Evolutionary conservation across 1,140 invertebrate species (phyloP), one percentile per base, ranked within the genome.

Genomic region (Caerostris darwini): DNA sequence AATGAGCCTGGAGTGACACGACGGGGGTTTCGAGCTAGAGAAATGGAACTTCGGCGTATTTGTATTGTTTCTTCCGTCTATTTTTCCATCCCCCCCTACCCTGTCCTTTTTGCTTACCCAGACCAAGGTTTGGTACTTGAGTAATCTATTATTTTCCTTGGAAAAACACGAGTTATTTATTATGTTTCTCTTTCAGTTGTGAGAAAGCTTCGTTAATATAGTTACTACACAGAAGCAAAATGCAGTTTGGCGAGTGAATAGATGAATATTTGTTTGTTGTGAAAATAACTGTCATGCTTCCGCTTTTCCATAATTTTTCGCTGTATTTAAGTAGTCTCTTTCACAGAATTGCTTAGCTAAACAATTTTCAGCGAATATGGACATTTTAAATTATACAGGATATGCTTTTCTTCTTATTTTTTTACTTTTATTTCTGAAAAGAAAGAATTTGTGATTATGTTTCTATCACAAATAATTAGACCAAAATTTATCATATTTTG

Each of bases 21-120:
- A 64, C 57, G 58, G 90, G 81, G 90, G 77, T 90, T 58, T 61
- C 4, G 34, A 56, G 14, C 8, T 34, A 14, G 71, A 85, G 81
- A 92, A 92, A 92, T 92, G 77, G 81, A 64, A 85, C 14, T 90
- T 90, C 58, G 12, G 64, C 53, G 56, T 58, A 19, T 91, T 61
- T 58, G 67, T 64, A 77, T 91, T 91, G 57, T 81, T 91, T 17
- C 64, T 50, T 56, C 19, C 19, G 8, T 71, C 53, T 71, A 17
- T n/a, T 56, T 7, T 54, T 17, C 17, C 50, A 50, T 89, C 34
- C 59, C 58, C 59, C n/a, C 34, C 50, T 19, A 61, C n/a, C 34
- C 50, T 19, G 87, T 91, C 19, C n/a, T 82, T 91, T 91, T 50
- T 91, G n/a, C 61, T 91, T 91, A 57, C 58, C 50, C 50, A 64